Conservation (phyloP, 2,797 vertebrate species). For the Trichosurus vulpecula region DNA sequence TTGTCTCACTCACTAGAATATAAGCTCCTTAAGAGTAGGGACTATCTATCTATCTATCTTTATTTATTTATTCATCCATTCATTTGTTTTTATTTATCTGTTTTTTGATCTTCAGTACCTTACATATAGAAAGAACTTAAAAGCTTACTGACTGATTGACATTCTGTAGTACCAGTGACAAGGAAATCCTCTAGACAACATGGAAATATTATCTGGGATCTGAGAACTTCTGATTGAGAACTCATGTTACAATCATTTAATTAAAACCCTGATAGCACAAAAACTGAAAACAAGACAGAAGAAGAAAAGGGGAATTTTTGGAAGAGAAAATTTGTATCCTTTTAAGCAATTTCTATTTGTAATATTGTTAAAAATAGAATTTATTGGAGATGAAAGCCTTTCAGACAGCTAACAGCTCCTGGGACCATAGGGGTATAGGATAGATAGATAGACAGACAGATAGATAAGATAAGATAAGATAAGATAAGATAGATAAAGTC, state of each 20-base stretch:
- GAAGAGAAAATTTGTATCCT: background rate
- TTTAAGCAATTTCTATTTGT: background rate
- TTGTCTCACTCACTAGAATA: background rate
- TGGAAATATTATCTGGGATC: background rate
- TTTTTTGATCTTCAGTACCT: background rate
- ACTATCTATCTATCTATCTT: no score
- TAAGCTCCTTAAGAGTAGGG: background rate
- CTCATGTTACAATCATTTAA: background rate
- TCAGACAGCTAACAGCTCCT: background rate
- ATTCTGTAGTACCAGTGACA: background rate
- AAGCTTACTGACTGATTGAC: background rate
- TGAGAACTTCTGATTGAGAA: background rate
- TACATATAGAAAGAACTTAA: background rate
- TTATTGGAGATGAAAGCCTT: background rate
- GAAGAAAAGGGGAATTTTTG: slow-evolving; percentile 10
- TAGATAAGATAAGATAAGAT: no score
- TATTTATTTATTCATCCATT: no score
- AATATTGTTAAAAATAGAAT: slow-evolving; percentile 2
- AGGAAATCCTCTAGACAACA: background rate
- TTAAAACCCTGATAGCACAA: slow-evolving; percentile 11
- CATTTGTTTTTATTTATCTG: background rate
- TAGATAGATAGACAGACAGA: no score
- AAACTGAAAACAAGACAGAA: slow-evolving; percentile 16
- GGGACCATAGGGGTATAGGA: no score
- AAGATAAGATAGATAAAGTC: background rate